Conservation (phyloP, 2,797 vertebrate species). For the Bovichtus variegatus region DNA sequence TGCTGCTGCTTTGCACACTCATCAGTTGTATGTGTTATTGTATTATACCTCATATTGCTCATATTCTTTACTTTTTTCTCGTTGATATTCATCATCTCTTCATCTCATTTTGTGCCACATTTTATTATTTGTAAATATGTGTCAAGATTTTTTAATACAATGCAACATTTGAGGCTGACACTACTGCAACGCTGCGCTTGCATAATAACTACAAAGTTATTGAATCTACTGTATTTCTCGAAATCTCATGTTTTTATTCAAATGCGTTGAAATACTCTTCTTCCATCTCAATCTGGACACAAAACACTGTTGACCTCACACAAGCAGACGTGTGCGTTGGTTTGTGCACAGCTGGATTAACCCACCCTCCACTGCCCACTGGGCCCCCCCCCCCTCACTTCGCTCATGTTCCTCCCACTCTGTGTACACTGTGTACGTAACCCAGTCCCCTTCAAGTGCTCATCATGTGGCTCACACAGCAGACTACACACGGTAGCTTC, state of each 20-base stretch:
- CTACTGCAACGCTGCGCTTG: no score
- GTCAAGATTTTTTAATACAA: no score
- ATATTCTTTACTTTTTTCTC: no score
- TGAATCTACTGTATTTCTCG: background rate
- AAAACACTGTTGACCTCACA: background rate
- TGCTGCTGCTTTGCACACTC: no score
- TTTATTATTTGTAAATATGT: no score
- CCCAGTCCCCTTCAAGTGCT: conserved; percentile 18
- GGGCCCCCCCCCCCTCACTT: background rate
- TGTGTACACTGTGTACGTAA: background rate
- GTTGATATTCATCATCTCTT: no score
- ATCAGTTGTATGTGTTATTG: no score
- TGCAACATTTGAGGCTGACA: no score
- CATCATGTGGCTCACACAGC: conserved; percentile 2
- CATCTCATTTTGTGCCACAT: no score
- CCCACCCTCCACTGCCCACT: background rate
- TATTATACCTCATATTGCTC: no score
- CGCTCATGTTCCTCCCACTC: background rate
- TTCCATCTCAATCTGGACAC: background rate
- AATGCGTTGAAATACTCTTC: background rate
- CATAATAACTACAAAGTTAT: no score
- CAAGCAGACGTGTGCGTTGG: background rate
- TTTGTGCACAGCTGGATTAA: background rate
- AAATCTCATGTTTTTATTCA: background rate
- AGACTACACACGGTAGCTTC: background rate